Conservation (phyloP, 2,113 vertebrate species). For the Trachemys scripta region DNA sequence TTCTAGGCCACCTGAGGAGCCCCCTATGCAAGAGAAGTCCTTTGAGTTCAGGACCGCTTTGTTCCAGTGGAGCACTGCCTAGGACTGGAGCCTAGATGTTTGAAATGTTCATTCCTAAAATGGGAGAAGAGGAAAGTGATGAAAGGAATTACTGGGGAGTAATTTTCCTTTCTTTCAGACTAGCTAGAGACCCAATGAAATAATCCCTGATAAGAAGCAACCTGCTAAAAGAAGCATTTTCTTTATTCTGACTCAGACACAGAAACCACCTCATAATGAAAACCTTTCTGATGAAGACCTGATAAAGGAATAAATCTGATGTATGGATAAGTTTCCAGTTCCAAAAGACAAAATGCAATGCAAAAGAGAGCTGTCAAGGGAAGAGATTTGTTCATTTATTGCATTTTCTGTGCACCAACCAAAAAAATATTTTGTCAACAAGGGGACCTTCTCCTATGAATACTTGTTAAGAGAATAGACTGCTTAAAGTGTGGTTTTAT, state of each 20-base stretch:
- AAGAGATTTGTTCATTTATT: conserved; percentile 15
- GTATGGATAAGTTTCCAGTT: not conserved
- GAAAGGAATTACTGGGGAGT: not conserved
- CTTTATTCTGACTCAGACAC: not conserved
- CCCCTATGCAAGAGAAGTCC: not conserved
- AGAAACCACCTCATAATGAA: rapidly evolving
- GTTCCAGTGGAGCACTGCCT: not conserved
- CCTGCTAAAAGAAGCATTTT: not conserved
- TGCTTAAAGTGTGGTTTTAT: not conserved
- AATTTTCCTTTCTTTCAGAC: not conserved
- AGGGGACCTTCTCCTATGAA: not conserved
- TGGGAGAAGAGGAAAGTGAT: not conserved
- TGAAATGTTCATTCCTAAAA: not conserved
- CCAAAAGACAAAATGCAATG: not conserved
- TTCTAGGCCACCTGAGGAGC: not conserved
- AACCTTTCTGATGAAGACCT: not conserved
- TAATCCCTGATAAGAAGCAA: not conserved
- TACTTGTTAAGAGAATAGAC: not conserved
- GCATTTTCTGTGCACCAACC: conserved; percentile 13
- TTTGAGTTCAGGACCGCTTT: not conserved
- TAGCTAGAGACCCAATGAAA: not conserved
- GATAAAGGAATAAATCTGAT: not conserved
- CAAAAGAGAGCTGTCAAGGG: not conserved
- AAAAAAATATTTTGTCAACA: conserved; percentile 25
- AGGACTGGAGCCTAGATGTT: too few relatives aligned